A percentile compares a stretch with the other conserved stretches of the same genome.
These are phyloP conservation scores for Plagodis dolabraria DNA, from an alignment of 2,888 invertebrate species.

Conservation along the genomic window DNA sequence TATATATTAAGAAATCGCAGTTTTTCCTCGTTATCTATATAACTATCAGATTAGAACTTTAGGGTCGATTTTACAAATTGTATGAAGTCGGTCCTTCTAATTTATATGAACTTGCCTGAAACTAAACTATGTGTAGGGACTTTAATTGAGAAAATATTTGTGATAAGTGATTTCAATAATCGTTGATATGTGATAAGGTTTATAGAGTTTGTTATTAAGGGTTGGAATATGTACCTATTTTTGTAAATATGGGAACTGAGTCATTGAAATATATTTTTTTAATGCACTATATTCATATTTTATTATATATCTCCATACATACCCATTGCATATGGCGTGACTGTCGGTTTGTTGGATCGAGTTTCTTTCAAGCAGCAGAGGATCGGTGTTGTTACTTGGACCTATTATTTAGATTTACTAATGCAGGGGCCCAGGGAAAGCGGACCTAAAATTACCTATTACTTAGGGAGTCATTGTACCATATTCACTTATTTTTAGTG, in stretches of 20 bases:
- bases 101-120: background rate
- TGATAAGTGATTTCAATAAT: conserved; percentile 6
- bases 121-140: background rate
- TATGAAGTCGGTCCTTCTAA: too few relatives aligned
- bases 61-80: too few relatives aligned
- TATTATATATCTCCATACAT: background rate
- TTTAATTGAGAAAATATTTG: background rate
- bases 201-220: background rate
- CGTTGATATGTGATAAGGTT: conserved; percentile 27
- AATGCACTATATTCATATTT: conserved; percentile 2
- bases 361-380: too few relatives aligned
- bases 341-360: background rate
- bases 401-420: too few relatives aligned
- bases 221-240: conserved; percentile 13
- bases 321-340: background rate
- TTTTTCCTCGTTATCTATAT: too few relatives aligned
- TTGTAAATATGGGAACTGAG: conserved; percentile 21
- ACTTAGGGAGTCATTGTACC: too few relatives aligned
- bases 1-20: too few relatives aligned
- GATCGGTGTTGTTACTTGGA: too few relatives aligned
- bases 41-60: too few relatives aligned
- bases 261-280: conserved; percentile 21
- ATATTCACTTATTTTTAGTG: too few relatives aligned
- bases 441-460: too few relatives aligned
- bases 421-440: too few relatives aligned